phyloP scores from a whole-genome alignment of 2,888 invertebrate genomes.

The Leptopilina myrica region DNA sequence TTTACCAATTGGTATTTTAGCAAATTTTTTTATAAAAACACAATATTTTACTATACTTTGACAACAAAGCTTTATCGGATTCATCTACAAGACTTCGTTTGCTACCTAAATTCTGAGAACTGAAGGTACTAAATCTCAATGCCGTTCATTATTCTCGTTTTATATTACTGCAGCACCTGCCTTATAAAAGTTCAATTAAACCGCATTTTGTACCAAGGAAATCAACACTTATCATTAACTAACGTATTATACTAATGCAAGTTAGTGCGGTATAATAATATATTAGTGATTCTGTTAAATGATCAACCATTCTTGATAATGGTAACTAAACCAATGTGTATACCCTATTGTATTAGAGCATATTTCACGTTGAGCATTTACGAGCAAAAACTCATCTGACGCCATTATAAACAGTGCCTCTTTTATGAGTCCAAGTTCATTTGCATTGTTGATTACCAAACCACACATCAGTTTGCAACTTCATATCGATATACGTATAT shows the following conservation, averaged over 20 bases:
- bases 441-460: constrained; percentile 35
- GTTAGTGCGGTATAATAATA: constrained; percentile 33
- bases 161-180: constrained; percentile 6
- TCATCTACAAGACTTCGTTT: background rate
- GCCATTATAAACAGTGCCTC: constrained; percentile 13
- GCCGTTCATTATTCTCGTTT: background rate
- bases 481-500: background rate
- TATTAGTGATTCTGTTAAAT: background rate
- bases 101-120: constrained; percentile 18
- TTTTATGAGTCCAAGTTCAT: constrained; percentile 27
- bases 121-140: constrained; percentile 7
- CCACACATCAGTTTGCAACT: constrained; percentile 20
- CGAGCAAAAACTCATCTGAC: constrained; percentile 25
- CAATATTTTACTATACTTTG: too few relatives aligned
- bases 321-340: constrained; percentile 26
- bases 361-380: constrained; percentile 31
- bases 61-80: too few relatives aligned
- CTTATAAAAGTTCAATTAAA: constrained; percentile 27
- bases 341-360: background rate
- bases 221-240: constrained; percentile 23
- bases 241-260: constrained; percentile 22
- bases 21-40: too few relatives aligned
- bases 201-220: constrained; percentile 7
- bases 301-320: constrained; percentile 8
- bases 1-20: too few relatives aligned